These are phyloP conservation scores for Theretra japonica DNA, from an alignment of 2,888 invertebrate genomes.

Conservation along the genomic window DNA sequence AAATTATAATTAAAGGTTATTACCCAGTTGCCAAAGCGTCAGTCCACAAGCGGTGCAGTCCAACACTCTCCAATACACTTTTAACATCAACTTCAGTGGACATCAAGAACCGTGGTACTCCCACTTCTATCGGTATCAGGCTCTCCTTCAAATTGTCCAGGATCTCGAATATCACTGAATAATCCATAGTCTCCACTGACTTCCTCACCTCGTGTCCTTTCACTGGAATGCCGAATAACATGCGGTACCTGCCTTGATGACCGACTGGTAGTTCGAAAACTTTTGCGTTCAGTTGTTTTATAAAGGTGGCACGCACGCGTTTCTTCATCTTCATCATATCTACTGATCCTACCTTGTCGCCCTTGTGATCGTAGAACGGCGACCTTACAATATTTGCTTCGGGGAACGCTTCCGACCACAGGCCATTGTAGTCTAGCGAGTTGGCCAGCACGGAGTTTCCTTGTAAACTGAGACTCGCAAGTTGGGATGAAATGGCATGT, in stretches of 20 bases:
- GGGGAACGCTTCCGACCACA: conserved; percentile 46
- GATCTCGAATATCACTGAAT: conserved; percentile 33
- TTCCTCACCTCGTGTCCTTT: background rate
- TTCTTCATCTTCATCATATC: conserved; percentile 44
- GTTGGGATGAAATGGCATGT: conserved; percentile 34
- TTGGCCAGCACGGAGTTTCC: conserved; percentile 49
- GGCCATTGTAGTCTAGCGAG: conserved; percentile 44
- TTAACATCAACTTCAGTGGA: conserved; percentile 42
- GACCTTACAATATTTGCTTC: conserved; percentile 38
- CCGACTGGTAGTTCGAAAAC: conserved; percentile 45
- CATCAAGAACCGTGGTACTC: conserved; percentile 43
- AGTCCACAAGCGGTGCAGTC: conserved; percentile 31
- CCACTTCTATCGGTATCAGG: conserved; percentile 40
- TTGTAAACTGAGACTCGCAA: conserved; percentile 35
- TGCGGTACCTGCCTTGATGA: conserved; percentile 37
- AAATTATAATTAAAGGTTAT: background rate
- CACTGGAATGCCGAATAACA: conserved; percentile 38
- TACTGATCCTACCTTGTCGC: conserved; percentile 41
- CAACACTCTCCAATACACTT: conserved; percentile 41
- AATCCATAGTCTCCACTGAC: background rate
- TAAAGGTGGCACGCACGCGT: conserved; percentile 37
- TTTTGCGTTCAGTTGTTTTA: conserved; percentile 30
- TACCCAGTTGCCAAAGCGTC: conserved; percentile 16
- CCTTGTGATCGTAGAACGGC: conserved; percentile 42
- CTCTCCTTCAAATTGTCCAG: conserved; percentile 34